Evolutionary conservation across 2,797 vertebrate genomes (phyloP).

Genomic region (Picus viridis): DNA sequence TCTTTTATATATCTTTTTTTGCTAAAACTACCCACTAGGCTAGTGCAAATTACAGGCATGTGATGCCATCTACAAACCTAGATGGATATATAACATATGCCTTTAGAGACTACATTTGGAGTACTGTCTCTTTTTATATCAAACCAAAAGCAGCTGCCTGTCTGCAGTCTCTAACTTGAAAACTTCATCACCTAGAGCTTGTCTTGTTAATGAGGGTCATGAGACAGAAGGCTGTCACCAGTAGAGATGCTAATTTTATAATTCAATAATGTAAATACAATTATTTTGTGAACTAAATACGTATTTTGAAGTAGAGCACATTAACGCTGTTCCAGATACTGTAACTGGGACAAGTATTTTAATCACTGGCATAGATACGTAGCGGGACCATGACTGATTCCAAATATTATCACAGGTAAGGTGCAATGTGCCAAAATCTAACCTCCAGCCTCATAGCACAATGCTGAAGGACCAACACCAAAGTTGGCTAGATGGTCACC

Average conservation of each 20-base stretch:
- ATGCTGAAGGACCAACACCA: not conserved
- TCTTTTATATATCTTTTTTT: not conserved
- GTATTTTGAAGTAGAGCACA: not conserved
- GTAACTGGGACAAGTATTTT: not conserved
- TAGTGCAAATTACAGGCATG: not conserved
- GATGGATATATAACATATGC: not conserved
- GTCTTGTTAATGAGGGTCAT: not conserved
- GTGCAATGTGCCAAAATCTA: slow-evolving; percentile 11
- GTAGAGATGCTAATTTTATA: not conserved
- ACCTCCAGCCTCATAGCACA: not conserved
- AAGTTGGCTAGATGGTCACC: not conserved
- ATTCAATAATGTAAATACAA: not conserved
- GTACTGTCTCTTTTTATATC: not conserved
- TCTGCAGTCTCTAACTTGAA: not conserved
- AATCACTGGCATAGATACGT: not conserved
- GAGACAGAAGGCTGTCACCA: not conserved
- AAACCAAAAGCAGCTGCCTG: not conserved
- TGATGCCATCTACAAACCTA: not conserved
- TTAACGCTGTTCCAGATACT: not conserved
- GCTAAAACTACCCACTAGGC: not conserved
- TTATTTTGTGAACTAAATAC: not conserved
- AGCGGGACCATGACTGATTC: not conserved
- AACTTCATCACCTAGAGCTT: not conserved
- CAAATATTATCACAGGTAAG: not conserved
- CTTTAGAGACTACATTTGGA: not conserved